Evolutionary conservation across 2,113 vertebrate genomes (phyloP).

Genomic region (Rhynchomys soricoides): DNA sequence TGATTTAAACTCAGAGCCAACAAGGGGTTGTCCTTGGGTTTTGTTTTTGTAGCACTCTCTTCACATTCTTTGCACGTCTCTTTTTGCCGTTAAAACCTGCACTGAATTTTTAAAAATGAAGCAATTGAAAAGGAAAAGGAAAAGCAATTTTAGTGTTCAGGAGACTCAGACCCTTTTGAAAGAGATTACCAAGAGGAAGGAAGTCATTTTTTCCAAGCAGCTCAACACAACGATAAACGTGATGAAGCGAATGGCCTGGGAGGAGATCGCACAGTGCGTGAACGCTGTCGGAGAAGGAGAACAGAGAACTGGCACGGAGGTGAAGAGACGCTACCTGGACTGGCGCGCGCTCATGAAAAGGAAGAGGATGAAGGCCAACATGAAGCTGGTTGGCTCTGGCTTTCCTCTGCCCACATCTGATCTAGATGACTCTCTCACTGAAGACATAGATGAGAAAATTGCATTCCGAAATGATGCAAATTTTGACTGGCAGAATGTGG

Average conservation of each 20-base stretch:
- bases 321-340: slow-evolving; percentile 95
- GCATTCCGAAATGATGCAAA: slow-evolving; percentile 91
- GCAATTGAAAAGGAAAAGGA: slow-evolving; percentile 95
- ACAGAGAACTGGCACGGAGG: slow-evolving; percentile 93
- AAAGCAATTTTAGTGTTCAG: slow-evolving; percentile 97
- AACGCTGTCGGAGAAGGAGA: slow-evolving; percentile 95
- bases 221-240: slow-evolving; percentile 98
- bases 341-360: slow-evolving; percentile 95
- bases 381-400: slow-evolving; percentile 90
- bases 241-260: slow-evolving; percentile 96
- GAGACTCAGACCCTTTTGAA: slow-evolving; percentile 96
- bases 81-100: slow-evolving; percentile 73
- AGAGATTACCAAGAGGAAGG: slow-evolving; percentile 94
- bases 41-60: slow-evolving; percentile 37
- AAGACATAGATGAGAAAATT: slow-evolving; percentile 93
- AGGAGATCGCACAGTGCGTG: slow-evolving; percentile 96
- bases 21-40: slow-evolving; percentile 54
- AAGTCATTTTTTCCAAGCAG: slow-evolving; percentile 95
- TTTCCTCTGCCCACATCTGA: slow-evolving; percentile 92
- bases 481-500: slow-evolving; percentile 94
- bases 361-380: slow-evolving; percentile 93
- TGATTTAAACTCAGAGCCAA: slow-evolving; percentile 69
- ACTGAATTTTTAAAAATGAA: slow-evolving; percentile 89
- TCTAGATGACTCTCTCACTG: slow-evolving; percentile 91
- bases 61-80: slow-evolving; percentile 59